A percentile compares a stretch with the other conserved stretches of the same genome.
Evolutionary conservation across 2,888 invertebrate genomes (phyloP).

Genomic region (Euclidia mi): DNA sequence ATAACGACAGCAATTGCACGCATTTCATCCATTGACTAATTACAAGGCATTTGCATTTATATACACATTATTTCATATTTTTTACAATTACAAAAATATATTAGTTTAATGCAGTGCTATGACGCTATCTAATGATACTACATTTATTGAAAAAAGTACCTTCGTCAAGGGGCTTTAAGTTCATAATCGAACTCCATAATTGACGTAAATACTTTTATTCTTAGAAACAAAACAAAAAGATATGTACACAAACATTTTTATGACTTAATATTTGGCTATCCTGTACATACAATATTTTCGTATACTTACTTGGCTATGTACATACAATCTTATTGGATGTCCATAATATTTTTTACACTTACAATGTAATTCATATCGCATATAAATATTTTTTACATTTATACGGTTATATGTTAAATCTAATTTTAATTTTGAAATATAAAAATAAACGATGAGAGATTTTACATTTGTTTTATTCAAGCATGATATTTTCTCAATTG

Average conservation of each 20-base stretch:
- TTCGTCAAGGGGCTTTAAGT: constrained; percentile 86
- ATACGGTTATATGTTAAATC: background rate
- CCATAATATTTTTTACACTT: constrained; percentile 4
- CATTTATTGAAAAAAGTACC: constrained; percentile 73
- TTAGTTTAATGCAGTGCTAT: constrained; percentile 41
- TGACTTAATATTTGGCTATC: constrained; percentile 25
- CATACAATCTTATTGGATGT: constrained; percentile 16
- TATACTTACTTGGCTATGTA: constrained; percentile 50
- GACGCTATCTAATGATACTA: constrained; percentile 44
- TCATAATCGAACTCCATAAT: constrained; percentile 68
- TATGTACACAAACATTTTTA: constrained; percentile 50
- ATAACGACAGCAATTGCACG: constrained; percentile 80
- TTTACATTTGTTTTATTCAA: no score
- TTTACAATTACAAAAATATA: constrained; percentile 57
- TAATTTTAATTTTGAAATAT: no score
- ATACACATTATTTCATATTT: constrained; percentile 44
- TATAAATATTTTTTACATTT: constrained; percentile 11
- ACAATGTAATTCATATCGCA: constrained; percentile 24
- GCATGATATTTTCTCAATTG: no score
- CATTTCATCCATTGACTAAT: constrained; percentile 76
- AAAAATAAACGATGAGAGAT: no score
- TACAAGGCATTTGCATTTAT: constrained; percentile 68
- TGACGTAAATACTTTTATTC: constrained; percentile 81
- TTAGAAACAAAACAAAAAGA: constrained; percentile 24
- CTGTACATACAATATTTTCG: constrained; percentile 44